Evolutionary conservation across 2,888 invertebrate genomes (phyloP).

Genomic region (Ferrisia virgata): DNA sequence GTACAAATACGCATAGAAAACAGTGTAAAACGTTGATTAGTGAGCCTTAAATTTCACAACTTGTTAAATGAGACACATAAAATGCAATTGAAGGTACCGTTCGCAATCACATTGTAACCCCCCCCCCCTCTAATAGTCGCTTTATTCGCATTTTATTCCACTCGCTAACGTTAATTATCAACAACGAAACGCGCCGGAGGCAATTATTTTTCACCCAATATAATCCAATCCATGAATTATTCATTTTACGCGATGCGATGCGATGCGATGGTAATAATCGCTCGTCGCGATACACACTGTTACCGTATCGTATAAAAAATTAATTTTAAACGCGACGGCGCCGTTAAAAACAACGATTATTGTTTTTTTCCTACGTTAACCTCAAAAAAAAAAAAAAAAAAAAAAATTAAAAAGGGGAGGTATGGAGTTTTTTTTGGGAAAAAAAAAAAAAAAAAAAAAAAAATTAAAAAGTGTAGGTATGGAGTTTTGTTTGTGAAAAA

Average conservation of each 20-base stretch:
- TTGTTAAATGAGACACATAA: conserved; percentile 17
- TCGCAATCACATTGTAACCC: conserved; percentile 10
- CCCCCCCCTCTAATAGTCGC: conserved; percentile 25
- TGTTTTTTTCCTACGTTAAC: conserved; percentile 6
- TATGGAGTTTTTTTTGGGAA: neutral
- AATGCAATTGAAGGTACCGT: conserved; percentile 18
- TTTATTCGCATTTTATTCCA: conserved; percentile 21
- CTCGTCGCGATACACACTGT: too few species aligned
- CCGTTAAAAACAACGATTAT: conserved; percentile 27
- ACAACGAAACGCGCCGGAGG: conserved; percentile 16
- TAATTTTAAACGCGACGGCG: conserved; percentile 13
- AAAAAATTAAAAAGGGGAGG: too few species aligned
- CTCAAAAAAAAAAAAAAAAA: neutral
- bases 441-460: neutral
- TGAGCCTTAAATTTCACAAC: conserved; percentile 5
- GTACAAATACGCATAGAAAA: neutral
- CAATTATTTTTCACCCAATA: conserved; percentile 33
- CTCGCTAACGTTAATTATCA: conserved; percentile 18
- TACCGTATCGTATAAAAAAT: conserved; percentile 26
- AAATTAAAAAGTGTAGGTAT: too few species aligned
- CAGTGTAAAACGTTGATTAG: neutral
- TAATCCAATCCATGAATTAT: conserved; percentile 30
- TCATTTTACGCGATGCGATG: conserved; percentile 28
- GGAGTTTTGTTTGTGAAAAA: too few species aligned
- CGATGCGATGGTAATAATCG: conserved; percentile 28